phyloP scores from a whole-genome alignment of 2,888 invertebrate genomes.

The Hesperia comma region DNA sequence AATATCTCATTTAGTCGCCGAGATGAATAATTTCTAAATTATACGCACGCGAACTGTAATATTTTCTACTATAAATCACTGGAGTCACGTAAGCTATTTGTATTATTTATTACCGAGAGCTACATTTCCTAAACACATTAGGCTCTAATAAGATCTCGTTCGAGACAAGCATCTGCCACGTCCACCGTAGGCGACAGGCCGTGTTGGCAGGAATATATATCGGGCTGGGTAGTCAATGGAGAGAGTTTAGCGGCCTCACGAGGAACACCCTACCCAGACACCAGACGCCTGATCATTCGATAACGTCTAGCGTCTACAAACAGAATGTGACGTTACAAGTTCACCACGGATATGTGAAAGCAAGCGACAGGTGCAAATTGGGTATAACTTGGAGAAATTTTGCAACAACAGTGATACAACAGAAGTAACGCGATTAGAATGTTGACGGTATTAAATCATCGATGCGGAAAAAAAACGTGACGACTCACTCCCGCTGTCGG shows the following conservation, averaged over 20 bases:
- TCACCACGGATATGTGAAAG: slow-evolving; percentile 67
- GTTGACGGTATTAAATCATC: slow-evolving; percentile 46
- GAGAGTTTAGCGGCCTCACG: slow-evolving; percentile 62
- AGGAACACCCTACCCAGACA: slow-evolving; percentile 43
- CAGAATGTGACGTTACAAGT: slow-evolving; percentile 59
- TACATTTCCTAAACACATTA: slow-evolving; percentile 62
- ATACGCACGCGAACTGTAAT: slow-evolving; percentile 8
- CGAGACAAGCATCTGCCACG: slow-evolving; percentile 41
- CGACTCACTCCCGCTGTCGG: slow-evolving; percentile 57
- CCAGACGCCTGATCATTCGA: slow-evolving; percentile 56
- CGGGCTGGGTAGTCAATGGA: slow-evolving; percentile 62
- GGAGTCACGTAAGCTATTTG: slow-evolving; percentile 11
- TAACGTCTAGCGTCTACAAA: slow-evolving; percentile 58
- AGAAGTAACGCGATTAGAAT: slow-evolving; percentile 44
- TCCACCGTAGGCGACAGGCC: slow-evolving; percentile 58
- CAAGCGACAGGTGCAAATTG: slow-evolving; percentile 67
- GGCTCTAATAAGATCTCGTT: slow-evolving; percentile 69
- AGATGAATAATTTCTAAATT: slow-evolving; percentile 3
- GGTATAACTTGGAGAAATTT: slow-evolving; percentile 60
- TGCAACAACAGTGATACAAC: slow-evolving; percentile 46
- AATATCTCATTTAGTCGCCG: slow-evolving; percentile 10
- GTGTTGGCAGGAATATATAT: slow-evolving; percentile 64
- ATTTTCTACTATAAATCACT: slow-evolving; percentile 32
- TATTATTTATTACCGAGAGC: slow-evolving; percentile 43
- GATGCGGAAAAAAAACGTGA: slow-evolving; percentile 57